Base-by-base conservation (phyloP, 2,888 invertebrate genomes). In the Gortyna flavago region DNA sequence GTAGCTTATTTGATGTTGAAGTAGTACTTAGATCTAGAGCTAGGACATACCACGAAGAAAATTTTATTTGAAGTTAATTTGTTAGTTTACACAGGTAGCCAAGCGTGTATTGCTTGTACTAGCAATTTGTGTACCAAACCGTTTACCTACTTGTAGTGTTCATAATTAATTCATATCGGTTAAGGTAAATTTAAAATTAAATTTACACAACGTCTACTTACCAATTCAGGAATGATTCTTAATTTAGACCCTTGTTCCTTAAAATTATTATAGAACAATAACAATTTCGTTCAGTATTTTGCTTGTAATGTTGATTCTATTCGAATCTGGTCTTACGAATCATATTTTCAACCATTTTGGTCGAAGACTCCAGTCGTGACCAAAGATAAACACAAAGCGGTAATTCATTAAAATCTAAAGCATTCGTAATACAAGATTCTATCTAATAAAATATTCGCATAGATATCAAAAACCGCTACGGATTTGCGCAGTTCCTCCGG, bases 401-500 rank as follows among this genome's bases (percentile, higher is more conserved):
- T 5, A 21, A 38, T 48, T 51, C 29, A 66, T 38, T 3, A 44
- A 41, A 35, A 38, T 35, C 54, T 4, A 57, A 32, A 71, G 18
- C n/a, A 72, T 64, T 82, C 75, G 70, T 67, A 82, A 71, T 81
- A 73, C 64, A 78, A 85, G 72, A 68, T 85, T 85, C 65, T 78
- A 72, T 84, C 75, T 61, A 64, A 71, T 57, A 73, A 59, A 81
- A 84, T 73, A 84, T 85, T 83, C 86, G 86, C 67, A 64, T 84
- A 84, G 84, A 84, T 84, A 79, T 82, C 48, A 84, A 84, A 84
- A 85, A 82, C 75, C 83, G 84, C 86, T 87, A 75, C 85, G 81
- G 85, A 82, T 87, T 88, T 87, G 77, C 81, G 59, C 95, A 98
- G 98, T 98, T 81, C 98, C 98, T 51, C 99, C 98, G 77, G 98